Conservation (phyloP, 2,888 invertebrate genomes). For the Melipona beecheii region DNA sequence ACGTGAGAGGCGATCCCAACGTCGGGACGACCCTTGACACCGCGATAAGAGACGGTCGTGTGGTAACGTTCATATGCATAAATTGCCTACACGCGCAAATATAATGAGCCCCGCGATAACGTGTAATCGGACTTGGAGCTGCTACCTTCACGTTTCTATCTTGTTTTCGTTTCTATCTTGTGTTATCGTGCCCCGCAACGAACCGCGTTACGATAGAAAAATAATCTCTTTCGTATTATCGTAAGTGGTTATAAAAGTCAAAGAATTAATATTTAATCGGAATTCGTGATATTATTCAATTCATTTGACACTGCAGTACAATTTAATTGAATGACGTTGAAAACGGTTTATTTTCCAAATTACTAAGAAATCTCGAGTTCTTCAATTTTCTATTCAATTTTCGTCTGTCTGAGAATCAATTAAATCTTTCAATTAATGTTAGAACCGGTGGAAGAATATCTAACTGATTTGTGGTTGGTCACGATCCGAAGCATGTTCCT, state of each 20-base stretch:
- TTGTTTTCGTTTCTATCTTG: not conserved
- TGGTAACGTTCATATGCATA: constrained; percentile 44
- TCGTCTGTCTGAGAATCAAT: not conserved
- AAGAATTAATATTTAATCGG: not conserved
- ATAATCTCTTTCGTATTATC: not conserved
- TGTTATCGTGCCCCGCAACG: not conserved
- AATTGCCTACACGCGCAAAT: constrained; percentile 51
- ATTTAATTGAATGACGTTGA: not conserved
- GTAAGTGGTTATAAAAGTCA: not conserved
- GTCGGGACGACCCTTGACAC: constrained; percentile 61
- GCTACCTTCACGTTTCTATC: constrained; percentile 38
- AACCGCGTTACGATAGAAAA: not conserved
- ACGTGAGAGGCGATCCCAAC: constrained; percentile 34
- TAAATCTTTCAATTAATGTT: not conserved
- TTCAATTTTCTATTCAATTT: not conserved
- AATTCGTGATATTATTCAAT: not conserved
- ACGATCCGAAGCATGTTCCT: not conserved
- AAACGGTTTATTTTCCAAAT: not conserved
- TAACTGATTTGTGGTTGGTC: not conserved
- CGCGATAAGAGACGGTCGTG: constrained; percentile 51
- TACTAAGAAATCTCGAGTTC: not conserved
- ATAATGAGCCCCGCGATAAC: constrained; percentile 50
- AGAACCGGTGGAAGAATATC: too few species aligned
- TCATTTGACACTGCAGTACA: not conserved
- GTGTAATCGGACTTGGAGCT: constrained; percentile 43